Evolutionary conservation across 2,888 invertebrate genomes (phyloP).

Genomic region (Drosophila picticornis): DNA sequence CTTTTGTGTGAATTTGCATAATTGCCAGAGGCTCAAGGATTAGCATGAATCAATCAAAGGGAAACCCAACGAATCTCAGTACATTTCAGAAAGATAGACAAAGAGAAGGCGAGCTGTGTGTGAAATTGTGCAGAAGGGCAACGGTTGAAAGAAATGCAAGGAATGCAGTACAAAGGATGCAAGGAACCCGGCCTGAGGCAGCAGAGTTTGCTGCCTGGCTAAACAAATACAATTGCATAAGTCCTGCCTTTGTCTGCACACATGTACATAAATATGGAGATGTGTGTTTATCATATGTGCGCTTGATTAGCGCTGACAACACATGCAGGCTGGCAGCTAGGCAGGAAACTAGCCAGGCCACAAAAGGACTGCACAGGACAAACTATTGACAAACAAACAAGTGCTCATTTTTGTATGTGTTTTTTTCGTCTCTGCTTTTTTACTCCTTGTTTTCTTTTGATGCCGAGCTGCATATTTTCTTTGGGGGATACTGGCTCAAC

Average conservation of each 20-base stretch:
- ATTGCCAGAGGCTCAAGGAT: constrained; percentile 58
- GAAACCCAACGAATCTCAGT: neutral
- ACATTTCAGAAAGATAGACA: neutral
- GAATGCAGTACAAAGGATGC: constrained; percentile 15
- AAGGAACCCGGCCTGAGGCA: constrained; percentile 28
- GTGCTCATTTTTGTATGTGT: constrained; percentile 65
- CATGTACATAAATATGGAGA: constrained; percentile 18
- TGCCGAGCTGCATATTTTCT: constrained; percentile 62
- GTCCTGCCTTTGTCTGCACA: constrained; percentile 52
- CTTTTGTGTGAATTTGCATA: constrained; percentile 57
- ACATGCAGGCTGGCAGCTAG: constrained; percentile 68
- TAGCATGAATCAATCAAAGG: constrained; percentile 74
- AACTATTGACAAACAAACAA: constrained; percentile 76
- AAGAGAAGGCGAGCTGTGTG: constrained; percentile 38
- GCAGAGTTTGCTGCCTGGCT: constrained; percentile 40
- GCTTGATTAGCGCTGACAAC: constrained; percentile 82
- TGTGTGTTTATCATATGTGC: constrained; percentile 81
- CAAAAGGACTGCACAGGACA: constrained; percentile 73
- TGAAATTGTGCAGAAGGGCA: constrained; percentile 64
- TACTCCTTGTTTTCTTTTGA: constrained; percentile 26
- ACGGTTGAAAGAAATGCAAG: constrained; percentile 47
- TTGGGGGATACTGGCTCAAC: constrained; percentile 54
- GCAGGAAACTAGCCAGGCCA: constrained; percentile 59
- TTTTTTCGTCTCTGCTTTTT: constrained; percentile 19
- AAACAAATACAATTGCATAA: constrained; percentile 78